A percentile compares a stretch with the other conserved stretches of the same genome.
Evolutionary conservation across 1,140 invertebrate genomes (phyloP).

Genomic region (Pectinophora gossypiella): DNA sequence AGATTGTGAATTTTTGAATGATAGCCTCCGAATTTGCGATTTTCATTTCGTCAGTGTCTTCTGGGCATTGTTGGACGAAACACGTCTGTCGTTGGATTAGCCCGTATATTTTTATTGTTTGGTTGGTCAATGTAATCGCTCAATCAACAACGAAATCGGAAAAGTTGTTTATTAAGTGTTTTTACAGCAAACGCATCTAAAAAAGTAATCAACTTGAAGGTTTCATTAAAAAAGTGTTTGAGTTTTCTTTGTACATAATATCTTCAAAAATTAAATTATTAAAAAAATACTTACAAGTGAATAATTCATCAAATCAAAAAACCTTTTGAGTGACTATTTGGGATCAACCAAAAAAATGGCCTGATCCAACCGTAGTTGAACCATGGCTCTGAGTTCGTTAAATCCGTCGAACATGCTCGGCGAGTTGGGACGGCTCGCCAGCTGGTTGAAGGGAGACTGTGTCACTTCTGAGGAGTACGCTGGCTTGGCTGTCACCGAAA

Average conservation of each 20-base stretch:
- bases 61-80: background rate
- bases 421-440: conserved; percentile 58
- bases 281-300: background rate
- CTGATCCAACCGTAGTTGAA: background rate
- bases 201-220: too few species aligned
- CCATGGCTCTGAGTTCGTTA: conserved; percentile 62
- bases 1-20: background rate
- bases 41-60: background rate
- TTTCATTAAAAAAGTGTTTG: background rate
- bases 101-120: background rate
- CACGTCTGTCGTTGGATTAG: background rate
- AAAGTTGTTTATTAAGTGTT: too few species aligned
- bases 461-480: conserved; percentile 52
- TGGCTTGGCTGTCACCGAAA: conserved; percentile 62
- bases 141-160: too few species aligned
- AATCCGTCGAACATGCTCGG: conserved; percentile 58
- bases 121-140: background rate
- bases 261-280: background rate
- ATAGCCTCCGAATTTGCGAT: background rate
- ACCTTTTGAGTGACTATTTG: background rate
- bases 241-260: background rate
- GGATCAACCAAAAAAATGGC: background rate
- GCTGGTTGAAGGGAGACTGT: conserved; percentile 63
- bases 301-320: background rate
- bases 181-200: too few species aligned